Evolutionary conservation across 1,140 invertebrate genomes (phyloP).

Genomic region (Oryctes rhinoceros): DNA sequence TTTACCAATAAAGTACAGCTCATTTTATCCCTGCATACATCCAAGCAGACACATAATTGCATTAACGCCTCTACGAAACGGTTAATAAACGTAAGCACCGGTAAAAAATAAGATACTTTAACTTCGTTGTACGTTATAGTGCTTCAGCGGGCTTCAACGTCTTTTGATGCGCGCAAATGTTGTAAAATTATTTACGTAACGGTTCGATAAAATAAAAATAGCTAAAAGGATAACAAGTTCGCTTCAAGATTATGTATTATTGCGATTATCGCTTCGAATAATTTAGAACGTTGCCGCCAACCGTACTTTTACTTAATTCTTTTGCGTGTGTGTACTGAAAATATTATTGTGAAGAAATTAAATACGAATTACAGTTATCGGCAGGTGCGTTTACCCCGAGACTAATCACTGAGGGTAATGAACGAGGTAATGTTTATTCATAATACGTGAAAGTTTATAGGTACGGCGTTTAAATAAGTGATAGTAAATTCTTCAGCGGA

Average conservation of each 20-base stretch:
- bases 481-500: not conserved
- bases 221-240: not conserved
- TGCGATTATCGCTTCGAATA: not conserved
- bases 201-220: not conserved
- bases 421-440: not conserved
- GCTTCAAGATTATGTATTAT: not conserved
- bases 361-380: not conserved
- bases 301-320: not conserved
- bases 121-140: no score
- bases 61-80: not conserved
- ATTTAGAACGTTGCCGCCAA: not conserved
- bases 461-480: not conserved
- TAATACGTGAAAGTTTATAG: not conserved
- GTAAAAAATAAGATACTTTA: no score
- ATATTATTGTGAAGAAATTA: not conserved
- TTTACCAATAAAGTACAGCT: not conserved
- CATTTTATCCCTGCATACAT: no score
- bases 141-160: no score
- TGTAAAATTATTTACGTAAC: slow-evolving; percentile 1
- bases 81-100: no score
- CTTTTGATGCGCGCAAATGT: not conserved
- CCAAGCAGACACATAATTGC: no score
- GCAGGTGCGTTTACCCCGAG: not conserved
- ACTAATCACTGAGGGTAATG: not conserved
- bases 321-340: not conserved